Base-by-base conservation (phyloP, 1,140 invertebrate genomes). In the Drosophila neocordata region DNA sequence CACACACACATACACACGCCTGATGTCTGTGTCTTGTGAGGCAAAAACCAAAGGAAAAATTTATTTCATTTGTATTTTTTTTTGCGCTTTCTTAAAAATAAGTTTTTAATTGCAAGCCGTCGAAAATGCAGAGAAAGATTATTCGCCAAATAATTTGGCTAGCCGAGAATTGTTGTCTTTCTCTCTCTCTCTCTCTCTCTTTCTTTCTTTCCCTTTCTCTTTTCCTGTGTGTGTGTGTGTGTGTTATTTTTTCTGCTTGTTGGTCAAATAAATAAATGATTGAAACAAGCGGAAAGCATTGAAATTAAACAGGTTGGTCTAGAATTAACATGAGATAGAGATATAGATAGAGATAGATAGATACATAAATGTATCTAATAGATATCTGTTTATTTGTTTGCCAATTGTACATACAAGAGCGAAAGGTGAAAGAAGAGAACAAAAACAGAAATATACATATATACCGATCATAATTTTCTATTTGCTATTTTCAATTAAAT, bases 111-210 rank as follows among this genome's bases (percentile, higher is more conserved):
- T 88, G 83, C 82, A 69, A 81, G 71, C 73, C 73, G 82, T 85
- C 73, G 78, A 74, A 77, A 65, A 67, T 68, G 69, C 79, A 66
- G 63, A 63, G 65, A 75, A 82, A 89, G 87, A 89, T 89, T 89
- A 89, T 85, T 87, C 85, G 85, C 85, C 87, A 89, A 89, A 89
- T 89, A 85, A 89, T 89, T 89, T 89, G 85, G 87, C 75, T 71
- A 74, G 51, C 56, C 57, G 56, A 67, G 51, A 75, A 65, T 58
- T 64, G 35, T 58, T 55, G 18, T 24, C 4, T 24, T 24, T 24
- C 22, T 24, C 22, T 24, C 4, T 24, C 37, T 61, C n/a, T 44
- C 20, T 31, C 13, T 55, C 22, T 59, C 18, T 48, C 67, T 34
- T 20, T 41, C 22, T 53, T 24, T 22, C 11, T 44, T 0, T 51